phyloP scores from a whole-genome alignment of 2,113 vertebrate genomes.

The Marcusenius ussheri region DNA sequence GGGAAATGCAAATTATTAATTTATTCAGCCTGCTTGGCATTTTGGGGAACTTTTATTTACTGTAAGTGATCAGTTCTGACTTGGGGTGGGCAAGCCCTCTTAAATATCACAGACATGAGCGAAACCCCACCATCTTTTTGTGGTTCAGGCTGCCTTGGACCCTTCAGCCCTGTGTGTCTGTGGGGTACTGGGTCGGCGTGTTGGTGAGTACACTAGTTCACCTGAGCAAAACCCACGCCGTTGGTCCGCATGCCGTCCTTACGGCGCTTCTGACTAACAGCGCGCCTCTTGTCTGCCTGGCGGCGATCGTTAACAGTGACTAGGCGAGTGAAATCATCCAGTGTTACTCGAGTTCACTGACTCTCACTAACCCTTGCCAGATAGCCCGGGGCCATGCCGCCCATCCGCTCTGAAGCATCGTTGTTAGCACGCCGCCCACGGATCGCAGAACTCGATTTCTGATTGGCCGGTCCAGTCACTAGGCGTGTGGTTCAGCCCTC shows the following conservation, averaged over 20 bases:
- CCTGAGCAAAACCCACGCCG: not conserved
- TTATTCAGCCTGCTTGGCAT: not conserved
- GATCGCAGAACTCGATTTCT: constrained; percentile 31
- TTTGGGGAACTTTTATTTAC: not conserved
- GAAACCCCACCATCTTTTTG: not conserved
- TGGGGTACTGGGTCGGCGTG: not conserved
- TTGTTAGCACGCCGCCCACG: constrained; percentile 45
- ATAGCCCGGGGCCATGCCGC: constrained; percentile 43
- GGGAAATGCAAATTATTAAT: not conserved
- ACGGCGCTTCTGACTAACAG: not conserved
- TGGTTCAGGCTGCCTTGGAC: not conserved
- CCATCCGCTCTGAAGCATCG: constrained; percentile 50
- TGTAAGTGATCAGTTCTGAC: not conserved
- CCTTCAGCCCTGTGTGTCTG: not conserved
- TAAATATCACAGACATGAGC: not conserved
- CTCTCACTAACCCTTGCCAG: constrained; percentile 48
- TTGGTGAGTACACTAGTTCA: not conserved
- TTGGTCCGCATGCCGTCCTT: not conserved
- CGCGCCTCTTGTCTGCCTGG: not conserved
- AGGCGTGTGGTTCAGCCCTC: constrained; percentile 54
- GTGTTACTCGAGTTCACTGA: constrained; percentile 58
- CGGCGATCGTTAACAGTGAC: not conserved
- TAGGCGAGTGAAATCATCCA: constrained; percentile 8
- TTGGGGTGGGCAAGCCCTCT: not conserved
- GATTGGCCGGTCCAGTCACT: constrained; percentile 46